A percentile compares a stretch with the other conserved stretches of the same genome.
phyloP scores from a whole-genome alignment of 2,797 vertebrate genomes.

The Gambelia wislizenii region DNA sequence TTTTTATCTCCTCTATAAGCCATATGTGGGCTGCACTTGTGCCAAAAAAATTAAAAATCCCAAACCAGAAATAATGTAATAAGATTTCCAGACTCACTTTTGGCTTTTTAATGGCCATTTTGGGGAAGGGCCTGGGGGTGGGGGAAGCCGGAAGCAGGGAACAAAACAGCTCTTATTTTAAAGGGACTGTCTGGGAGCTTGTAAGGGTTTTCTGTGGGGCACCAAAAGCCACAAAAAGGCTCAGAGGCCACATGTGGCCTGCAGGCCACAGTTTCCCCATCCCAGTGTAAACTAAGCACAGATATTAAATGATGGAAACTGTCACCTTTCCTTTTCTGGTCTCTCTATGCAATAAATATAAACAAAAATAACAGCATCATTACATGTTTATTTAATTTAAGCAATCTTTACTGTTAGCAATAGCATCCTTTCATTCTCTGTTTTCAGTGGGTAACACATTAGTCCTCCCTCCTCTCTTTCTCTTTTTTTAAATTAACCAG shows the following conservation, averaged over 20 bases:
- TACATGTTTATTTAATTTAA: constrained; percentile 65
- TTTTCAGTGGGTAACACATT: constrained; percentile 74
- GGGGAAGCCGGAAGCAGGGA: too few relatives aligned
- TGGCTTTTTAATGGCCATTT: too few relatives aligned
- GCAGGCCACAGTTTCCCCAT: neutral
- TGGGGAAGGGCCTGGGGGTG: too few relatives aligned
- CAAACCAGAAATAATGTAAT: too few relatives aligned
- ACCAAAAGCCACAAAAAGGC: neutral
- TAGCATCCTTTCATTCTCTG: constrained; percentile 63
- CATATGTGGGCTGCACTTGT: too few relatives aligned
- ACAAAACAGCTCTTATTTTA: too few relatives aligned
- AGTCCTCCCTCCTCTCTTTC: constrained; percentile 56
- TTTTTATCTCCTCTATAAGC: too few relatives aligned
- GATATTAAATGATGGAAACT: neutral
- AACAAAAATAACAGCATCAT: constrained; percentile 36
- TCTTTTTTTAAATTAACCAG: constrained; percentile 65
- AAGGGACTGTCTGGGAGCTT: too few relatives aligned
- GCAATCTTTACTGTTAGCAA: constrained; percentile 60
- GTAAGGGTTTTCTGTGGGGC: neutral
- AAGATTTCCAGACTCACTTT: too few relatives aligned
- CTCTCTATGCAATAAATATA: too few relatives aligned
- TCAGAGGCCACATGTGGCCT: neutral
- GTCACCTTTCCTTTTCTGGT: neutral
- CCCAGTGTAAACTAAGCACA: neutral
- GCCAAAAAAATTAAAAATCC: too few relatives aligned